A percentile compares a stretch with the other conserved stretches of the same genome.
Conservation (phyloP, 2,797 vertebrate genomes). For the Pseudochirops cupreus region DNA sequence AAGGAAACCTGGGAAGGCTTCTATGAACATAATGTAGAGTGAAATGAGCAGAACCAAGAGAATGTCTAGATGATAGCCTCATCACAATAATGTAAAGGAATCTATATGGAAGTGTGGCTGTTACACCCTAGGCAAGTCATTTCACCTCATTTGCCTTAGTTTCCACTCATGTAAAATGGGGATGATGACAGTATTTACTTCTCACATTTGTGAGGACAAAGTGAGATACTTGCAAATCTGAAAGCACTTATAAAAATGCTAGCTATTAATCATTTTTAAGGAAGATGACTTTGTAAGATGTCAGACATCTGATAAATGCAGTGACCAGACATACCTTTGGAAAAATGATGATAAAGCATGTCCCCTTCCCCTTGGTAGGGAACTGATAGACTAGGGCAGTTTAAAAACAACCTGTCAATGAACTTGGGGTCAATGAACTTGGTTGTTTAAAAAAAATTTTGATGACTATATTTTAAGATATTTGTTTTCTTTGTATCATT, state of each 20-base stretch:
- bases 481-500: background rate
- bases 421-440: background rate
- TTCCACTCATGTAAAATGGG: background rate
- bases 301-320: background rate
- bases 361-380: background rate
- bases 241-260: background rate
- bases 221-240: background rate
- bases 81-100: background rate
- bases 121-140: background rate
- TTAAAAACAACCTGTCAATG: background rate
- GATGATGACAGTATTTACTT: background rate
- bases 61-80: background rate
- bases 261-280: background rate
- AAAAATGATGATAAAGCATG: background rate
- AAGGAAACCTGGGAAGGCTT: background rate
- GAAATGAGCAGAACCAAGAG: background rate
- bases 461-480: background rate
- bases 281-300: background rate
- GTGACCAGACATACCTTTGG: background rate
- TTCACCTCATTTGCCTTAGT: background rate
- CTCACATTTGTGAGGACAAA: background rate
- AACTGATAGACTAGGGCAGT: background rate
- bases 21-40: background rate
- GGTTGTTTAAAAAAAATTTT: background rate
- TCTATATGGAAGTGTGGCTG: background rate